Base-by-base conservation (phyloP, 2,797 vertebrate genomes). In the Chromobotia macracanthus region DNA sequence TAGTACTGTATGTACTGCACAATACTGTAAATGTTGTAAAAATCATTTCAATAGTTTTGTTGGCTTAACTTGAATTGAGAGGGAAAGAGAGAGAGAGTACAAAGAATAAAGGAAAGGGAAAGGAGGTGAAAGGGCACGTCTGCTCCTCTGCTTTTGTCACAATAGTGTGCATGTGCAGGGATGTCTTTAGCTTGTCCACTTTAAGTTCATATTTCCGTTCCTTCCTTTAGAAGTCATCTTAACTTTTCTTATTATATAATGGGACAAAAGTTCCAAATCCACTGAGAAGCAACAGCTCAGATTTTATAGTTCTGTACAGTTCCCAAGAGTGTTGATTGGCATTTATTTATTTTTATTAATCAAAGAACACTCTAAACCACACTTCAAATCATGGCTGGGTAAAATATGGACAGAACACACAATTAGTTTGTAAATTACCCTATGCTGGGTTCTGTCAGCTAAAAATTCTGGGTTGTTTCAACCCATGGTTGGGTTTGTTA, bases 51-150 rank as follows among this genome's bases (percentile, higher is more conserved):
- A 13, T 15, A 25, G 56, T 23, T 60, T 23, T 60, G 56, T 15
- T 68, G 31, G 41, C 60, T 80, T 48, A 21, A 11, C 9, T 64
- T 64, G 9, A 67, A 10, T 10, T 44, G 48, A 68, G 61, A 60
- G 38, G 44, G 25, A 44, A 44, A 65, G 58, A 38, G 60, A 68
- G 60, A 68, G 68, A 48, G 16, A 63, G 72, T 46, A 79, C 77
- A 78, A 63, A 73, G 67, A 11, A 55, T 48, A 55, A 79, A 66
- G 65, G 56, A 83, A 74, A 15, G 23, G 44, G 68, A 66, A 71
- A 80, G 64, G 72, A 80, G 77, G 51, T 75, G 60, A 75, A 51
- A 75, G 73, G 72, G 13, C 66, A 68, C 25, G 13, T 79, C 77
- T 70, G n/a, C 60, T 72, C 35, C 35, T 72, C 51, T 56, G 69